Conservation (phyloP, 2,113 vertebrate genomes). For the Dipodomys spectabilis region DNA sequence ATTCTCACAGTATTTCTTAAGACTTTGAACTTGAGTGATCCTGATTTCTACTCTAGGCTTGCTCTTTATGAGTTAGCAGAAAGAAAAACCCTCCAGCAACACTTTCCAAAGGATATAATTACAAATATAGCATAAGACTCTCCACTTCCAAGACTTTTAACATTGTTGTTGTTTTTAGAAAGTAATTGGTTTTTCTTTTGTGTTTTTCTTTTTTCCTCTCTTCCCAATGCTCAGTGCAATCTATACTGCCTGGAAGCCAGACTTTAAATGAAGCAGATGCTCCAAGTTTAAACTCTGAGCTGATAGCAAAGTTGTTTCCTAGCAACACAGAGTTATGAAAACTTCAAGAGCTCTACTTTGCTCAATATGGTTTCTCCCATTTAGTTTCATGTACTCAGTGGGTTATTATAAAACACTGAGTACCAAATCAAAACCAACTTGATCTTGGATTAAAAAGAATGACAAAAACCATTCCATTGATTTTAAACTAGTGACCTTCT, state of each 20-base stretch:
- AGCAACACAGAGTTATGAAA: conserved; percentile 81
- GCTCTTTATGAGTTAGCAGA: conserved; percentile 67
- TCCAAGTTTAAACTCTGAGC: conserved; percentile 77
- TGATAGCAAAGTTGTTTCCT: conserved; percentile 83
- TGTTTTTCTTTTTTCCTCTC: background rate
- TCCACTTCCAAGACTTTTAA: conserved; percentile 73
- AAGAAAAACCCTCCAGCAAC: conserved; percentile 61
- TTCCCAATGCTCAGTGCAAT: conserved; percentile 71
- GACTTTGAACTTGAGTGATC: conserved; percentile 41
- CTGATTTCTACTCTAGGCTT: conserved; percentile 46
- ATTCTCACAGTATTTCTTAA: conserved; percentile 7
- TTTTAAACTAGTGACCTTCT: conserved; percentile 62
- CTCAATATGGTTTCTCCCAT: conserved; percentile 73
- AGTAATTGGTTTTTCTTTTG: conserved; percentile 77
- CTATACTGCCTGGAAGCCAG: conserved; percentile 80
- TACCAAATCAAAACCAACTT: conserved; percentile 63
- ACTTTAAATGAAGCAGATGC: conserved; percentile 86
- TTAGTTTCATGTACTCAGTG: conserved; percentile 73
- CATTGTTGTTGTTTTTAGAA: conserved; percentile 77
- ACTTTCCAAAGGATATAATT: conserved; percentile 74
- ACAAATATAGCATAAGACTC: conserved; percentile 70
- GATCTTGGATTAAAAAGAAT: conserved; percentile 61
- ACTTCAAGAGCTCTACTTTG: conserved; percentile 76
- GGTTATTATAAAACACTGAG: conserved; percentile 71
- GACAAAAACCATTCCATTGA: conserved; percentile 43